Evolutionary conservation across 2,888 invertebrate species (phyloP).

Genomic region (Macroteleia sp.): DNA sequence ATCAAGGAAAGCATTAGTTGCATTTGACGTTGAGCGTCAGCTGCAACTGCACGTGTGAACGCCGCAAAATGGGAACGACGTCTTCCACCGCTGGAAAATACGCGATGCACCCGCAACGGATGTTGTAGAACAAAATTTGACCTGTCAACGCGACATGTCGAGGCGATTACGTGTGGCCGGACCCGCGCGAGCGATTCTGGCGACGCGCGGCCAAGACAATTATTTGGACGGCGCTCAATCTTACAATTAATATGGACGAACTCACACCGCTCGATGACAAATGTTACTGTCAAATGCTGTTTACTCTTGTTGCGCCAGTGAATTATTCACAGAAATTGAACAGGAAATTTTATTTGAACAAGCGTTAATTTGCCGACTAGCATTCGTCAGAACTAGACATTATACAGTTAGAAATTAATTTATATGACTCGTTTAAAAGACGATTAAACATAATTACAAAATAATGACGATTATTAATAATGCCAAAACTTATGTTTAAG

Average conservation of each 20-base stretch:
- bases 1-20: conserved; percentile 77
- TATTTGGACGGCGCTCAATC: conserved; percentile 53
- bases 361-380: too few relatives aligned
- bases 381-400: too few relatives aligned
- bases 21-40: conserved; percentile 81
- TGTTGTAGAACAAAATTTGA: conserved; percentile 65
- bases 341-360: not conserved
- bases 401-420: too few relatives aligned
- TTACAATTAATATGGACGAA: conserved; percentile 40
- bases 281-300: conserved; percentile 23
- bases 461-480: too few relatives aligned
- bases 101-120: conserved; percentile 58
- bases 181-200: conserved; percentile 26
- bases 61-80: conserved; percentile 66
- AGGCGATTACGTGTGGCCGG: conserved; percentile 56
- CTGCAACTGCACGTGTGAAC: conserved; percentile 75
- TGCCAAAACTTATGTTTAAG: too few relatives aligned
- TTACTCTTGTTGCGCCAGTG: not conserved
- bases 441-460: too few relatives aligned
- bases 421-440: too few relatives aligned
- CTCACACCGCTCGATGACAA: conserved; percentile 19
- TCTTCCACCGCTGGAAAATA: conserved; percentile 61
- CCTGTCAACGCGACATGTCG: conserved; percentile 63
- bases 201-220: conserved; percentile 42
- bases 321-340: not conserved